A percentile compares a stretch with the other conserved stretches of the same genome.
Evolutionary conservation across 2,888 invertebrate genomes (phyloP).

Genomic region (Rhagonycha fulva): DNA sequence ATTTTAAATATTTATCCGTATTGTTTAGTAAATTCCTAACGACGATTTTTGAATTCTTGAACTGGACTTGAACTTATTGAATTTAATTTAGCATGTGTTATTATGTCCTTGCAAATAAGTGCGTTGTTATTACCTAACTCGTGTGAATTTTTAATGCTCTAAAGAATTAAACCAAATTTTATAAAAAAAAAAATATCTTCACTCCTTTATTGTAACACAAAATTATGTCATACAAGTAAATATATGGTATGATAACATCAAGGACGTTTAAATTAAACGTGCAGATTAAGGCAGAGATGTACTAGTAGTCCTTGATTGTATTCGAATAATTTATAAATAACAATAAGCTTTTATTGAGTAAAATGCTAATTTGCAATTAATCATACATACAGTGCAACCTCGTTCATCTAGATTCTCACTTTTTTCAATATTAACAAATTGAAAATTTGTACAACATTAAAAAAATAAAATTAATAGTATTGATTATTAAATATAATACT

Average conservation of each 20-base stretch:
- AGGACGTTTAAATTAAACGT: slow-evolving; percentile 15
- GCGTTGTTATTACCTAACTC: neutral
- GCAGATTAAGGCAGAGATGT: neutral
- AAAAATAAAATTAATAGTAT: too few species aligned
- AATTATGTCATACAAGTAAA: slow-evolving; percentile 1
- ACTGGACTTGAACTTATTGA: too few species aligned
- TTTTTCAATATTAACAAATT: too few species aligned
- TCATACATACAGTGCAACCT: neutral
- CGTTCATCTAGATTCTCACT: neutral
- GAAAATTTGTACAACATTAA: too few species aligned
- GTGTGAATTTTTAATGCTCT: neutral
- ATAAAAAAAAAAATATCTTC: neutral
- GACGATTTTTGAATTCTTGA: neutral
- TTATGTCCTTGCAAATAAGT: neutral
- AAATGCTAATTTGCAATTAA: neutral
- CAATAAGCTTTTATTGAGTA: neutral
- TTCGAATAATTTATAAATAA: neutral
- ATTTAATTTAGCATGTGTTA: too few species aligned
- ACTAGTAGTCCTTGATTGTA: neutral
- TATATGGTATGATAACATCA: slow-evolving; percentile 24
- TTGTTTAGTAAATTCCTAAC: neutral
- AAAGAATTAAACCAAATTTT: neutral
- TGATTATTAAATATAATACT: too few species aligned
- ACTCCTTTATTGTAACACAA: neutral
- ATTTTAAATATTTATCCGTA: neutral